A percentile compares a stretch with the other conserved stretches of the same genome.
Conservation (phyloP, 1,140 invertebrate species). For the Neocloeon triangulifer region DNA sequence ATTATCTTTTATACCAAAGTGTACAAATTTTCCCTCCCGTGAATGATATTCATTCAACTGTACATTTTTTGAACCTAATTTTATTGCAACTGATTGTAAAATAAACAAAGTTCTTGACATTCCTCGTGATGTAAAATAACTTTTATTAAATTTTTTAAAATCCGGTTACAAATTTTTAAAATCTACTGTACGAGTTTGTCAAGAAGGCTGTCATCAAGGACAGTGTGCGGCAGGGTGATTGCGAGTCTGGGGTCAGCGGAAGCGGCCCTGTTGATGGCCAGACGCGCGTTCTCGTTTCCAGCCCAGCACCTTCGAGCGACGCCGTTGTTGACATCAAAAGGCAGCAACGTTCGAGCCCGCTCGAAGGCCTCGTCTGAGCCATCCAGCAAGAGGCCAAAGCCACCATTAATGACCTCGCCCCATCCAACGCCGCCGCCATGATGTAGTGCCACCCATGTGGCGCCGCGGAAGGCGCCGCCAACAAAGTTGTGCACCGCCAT, state of each 20-base stretch:
- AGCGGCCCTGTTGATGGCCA: conserved; percentile 27
- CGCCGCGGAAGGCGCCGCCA: conserved; percentile 38
- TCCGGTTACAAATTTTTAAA: too few relatives aligned
- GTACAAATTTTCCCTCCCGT: too few relatives aligned
- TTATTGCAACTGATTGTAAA: too few relatives aligned
- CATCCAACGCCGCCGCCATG: conserved; percentile 47
- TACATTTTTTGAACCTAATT: too few relatives aligned
- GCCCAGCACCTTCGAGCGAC: conserved; percentile 22
- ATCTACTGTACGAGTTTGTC: too few relatives aligned
- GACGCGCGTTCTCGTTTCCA: conserved; percentile 24
- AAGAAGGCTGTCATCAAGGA: neutral
- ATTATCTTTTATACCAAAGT: too few relatives aligned
- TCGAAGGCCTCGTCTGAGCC: conserved; percentile 26
- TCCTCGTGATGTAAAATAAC: too few relatives aligned
- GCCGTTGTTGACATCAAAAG: conserved; percentile 47
- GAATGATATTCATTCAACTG: too few relatives aligned
- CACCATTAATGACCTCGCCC: conserved; percentile 48
- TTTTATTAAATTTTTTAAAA: too few relatives aligned
- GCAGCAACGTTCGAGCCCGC: conserved; percentile 24
- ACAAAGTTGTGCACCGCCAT: conserved; percentile 47
- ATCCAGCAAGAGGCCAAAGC: conserved; percentile 42
- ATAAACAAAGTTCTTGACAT: too few relatives aligned
- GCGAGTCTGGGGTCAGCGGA: conserved; percentile 19
- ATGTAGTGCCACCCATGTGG: conserved; percentile 45
- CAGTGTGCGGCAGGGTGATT: conserved; percentile 22